Evolutionary conservation across 1,140 invertebrate genomes (phyloP).

Genomic region (Drosophila albomicans): DNA sequence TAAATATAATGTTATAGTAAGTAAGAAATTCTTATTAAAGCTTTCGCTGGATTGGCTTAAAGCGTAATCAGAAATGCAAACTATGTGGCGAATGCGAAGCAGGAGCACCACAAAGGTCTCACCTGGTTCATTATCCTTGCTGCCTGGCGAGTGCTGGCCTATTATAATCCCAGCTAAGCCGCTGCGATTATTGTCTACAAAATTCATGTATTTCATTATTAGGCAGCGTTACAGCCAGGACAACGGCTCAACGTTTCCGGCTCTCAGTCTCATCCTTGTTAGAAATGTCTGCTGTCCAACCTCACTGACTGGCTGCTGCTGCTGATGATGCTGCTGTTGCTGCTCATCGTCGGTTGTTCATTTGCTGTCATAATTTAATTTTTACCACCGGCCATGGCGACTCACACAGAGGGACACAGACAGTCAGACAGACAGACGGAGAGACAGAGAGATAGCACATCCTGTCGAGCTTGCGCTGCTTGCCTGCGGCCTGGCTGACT

Average conservation of each 20-base stretch:
- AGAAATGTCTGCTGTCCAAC: background rate
- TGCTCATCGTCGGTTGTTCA: slow-evolving; percentile 65
- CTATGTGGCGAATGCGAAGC: background rate
- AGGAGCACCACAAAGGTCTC: slow-evolving; percentile 26
- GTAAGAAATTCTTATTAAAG: slow-evolving; percentile 9
- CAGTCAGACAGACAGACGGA: slow-evolving; percentile 5
- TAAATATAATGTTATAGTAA: background rate
- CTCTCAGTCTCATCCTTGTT: slow-evolving; percentile 22
- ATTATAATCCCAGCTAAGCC: slow-evolving; percentile 76
- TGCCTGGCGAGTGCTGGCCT: slow-evolving; percentile 37
- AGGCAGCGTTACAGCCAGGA: slow-evolving; percentile 45
- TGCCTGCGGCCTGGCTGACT: slow-evolving; percentile 20
- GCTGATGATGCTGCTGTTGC: slow-evolving; percentile 1
- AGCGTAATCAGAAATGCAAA: slow-evolving; percentile 20
- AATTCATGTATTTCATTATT: slow-evolving; percentile 84
- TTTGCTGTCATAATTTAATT: slow-evolving; percentile 83
- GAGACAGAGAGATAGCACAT: slow-evolving; percentile 37
- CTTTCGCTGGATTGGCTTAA: slow-evolving; percentile 8
- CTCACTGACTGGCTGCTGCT: background rate
- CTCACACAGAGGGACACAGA: slow-evolving; percentile 33
- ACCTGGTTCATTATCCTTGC: slow-evolving; percentile 39
- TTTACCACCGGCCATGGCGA: slow-evolving; percentile 64
- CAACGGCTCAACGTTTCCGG: slow-evolving; percentile 61
- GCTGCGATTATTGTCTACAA: slow-evolving; percentile 79
- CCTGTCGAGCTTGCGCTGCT: slow-evolving; percentile 39